Percentiles rank a stretch among this genome's conserved stretches.
These are phyloP conservation scores for Polydrusus pterygomalis DNA, from an alignment of 2,888 invertebrate genomes.

Conservation along the genomic window DNA sequence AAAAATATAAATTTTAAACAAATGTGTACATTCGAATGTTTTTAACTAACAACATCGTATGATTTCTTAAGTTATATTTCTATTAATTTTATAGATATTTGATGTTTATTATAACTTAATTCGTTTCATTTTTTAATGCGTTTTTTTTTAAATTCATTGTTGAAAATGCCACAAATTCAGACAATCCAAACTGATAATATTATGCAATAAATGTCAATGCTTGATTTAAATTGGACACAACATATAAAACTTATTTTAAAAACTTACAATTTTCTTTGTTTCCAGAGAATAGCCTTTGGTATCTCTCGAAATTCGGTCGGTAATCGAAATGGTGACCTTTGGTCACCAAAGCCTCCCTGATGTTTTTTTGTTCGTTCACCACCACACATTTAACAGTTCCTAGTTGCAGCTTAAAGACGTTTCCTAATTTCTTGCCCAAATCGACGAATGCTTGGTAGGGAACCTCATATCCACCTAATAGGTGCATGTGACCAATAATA, in stretches of 20 bases:
- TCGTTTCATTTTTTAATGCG: no score
- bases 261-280: constrained; percentile 82
- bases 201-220: no score
- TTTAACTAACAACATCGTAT: no score
- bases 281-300: constrained; percentile 78
- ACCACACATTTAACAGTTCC: constrained; percentile 76
- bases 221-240: no score
- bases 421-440: constrained; percentile 74
- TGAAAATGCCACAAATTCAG: no score
- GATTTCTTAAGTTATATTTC: no score
- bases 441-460: constrained; percentile 77
- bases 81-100: no score
- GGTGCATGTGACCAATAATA: constrained; percentile 75
- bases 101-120: no score
- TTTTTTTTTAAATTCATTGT: no score
- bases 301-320: constrained; percentile 78
- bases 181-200: no score
- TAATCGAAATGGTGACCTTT: constrained; percentile 79
- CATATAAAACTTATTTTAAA: neutral
- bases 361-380: constrained; percentile 76
- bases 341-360: constrained; percentile 75
- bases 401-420: constrained; percentile 74
- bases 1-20: no score
- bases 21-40: no score
- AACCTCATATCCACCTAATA: constrained; percentile 75